Percentiles rank a stretch among this genome's conserved stretches.
phyloP scores from a whole-genome alignment of 2,888 invertebrate species.

The Lithophane socia region DNA sequence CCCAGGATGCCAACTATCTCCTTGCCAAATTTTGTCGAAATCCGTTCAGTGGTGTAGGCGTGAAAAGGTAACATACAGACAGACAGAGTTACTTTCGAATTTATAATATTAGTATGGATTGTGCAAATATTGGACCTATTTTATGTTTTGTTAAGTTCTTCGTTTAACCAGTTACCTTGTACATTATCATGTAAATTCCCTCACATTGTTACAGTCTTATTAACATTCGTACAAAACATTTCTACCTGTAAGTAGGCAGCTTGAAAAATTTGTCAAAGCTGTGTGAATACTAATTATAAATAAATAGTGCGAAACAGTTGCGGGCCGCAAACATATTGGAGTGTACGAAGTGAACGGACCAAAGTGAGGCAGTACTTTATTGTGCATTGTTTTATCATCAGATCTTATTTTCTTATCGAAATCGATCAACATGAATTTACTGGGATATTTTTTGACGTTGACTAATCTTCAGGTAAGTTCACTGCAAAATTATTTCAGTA shows the following conservation, averaged over 20 bases:
- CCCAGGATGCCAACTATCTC: no score
- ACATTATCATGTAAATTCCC: constrained; percentile 74
- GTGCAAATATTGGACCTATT: background rate
- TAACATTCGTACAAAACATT: constrained; percentile 75
- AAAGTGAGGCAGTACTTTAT: constrained; percentile 53
- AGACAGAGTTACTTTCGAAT: no score
- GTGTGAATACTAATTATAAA: constrained; percentile 77
- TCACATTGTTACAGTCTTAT: constrained; percentile 64
- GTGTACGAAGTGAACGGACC: constrained; percentile 54
- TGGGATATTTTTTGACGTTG: constrained; percentile 72
- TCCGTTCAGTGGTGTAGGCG: no score
- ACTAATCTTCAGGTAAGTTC: constrained; percentile 73
- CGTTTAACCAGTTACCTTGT: constrained; percentile 8
- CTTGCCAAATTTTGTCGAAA: no score
- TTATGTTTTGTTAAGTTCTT: background rate
- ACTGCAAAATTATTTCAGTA: constrained; percentile 3
- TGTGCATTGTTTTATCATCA: constrained; percentile 2
- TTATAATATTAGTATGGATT: background rate
- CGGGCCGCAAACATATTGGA: constrained; percentile 56
- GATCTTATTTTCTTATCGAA: constrained; percentile 1
- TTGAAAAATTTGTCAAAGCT: constrained; percentile 72
- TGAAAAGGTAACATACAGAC: no score
- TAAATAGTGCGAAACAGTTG: constrained; percentile 70
- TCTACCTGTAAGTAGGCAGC: constrained; percentile 60
- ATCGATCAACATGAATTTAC: constrained; percentile 63